A percentile compares a stretch with the other conserved stretches of the same genome.
Evolutionary conservation across 2,113 vertebrate genomes (phyloP).

Genomic region (Rhinogobius similis): DNA sequence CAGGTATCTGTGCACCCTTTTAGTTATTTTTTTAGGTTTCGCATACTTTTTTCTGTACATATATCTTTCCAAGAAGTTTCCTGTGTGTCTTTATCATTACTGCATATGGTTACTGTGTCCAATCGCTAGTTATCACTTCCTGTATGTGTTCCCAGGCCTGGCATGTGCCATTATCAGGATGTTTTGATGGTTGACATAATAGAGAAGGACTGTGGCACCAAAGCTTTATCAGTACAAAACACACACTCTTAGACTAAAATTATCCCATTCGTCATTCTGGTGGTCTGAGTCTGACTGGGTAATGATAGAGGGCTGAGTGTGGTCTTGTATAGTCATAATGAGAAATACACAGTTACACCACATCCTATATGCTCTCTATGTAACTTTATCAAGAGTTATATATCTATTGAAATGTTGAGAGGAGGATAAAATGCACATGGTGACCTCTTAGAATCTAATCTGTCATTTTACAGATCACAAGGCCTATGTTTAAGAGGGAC

Average conservation of each 20-base stretch:
- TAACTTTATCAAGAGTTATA: conserved; percentile 5
- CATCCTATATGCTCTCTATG: conserved; percentile 8
- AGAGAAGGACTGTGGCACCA: conserved; percentile 42
- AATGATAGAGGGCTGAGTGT: conserved; percentile 44
- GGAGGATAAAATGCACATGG: conserved; percentile 27
- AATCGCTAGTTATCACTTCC: conserved; percentile 66
- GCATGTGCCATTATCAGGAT: conserved; percentile 49
- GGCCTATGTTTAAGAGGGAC: conserved; percentile 36
- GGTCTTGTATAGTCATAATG: conserved; percentile 24
- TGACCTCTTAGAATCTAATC: not conserved
- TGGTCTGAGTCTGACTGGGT: conserved; percentile 41
- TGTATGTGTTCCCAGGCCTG: conserved; percentile 36
- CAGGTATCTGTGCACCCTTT: too few relatives aligned
- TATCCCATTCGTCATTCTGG: conserved; percentile 46
- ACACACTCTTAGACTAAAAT: conserved; percentile 45
- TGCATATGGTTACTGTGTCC: conserved; percentile 25
- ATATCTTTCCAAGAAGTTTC: not conserved
- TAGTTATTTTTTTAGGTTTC: too few relatives aligned
- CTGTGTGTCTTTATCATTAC: not conserved
- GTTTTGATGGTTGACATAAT: conserved; percentile 42
- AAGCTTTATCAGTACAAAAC: conserved; percentile 62
- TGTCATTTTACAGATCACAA: conserved; percentile 50
- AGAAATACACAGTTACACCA: conserved; percentile 13
- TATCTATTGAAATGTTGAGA: conserved; percentile 2
- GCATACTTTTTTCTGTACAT: not conserved